A percentile compares a stretch with the other conserved stretches of the same genome.
These are phyloP conservation scores for Melanaphis sacchari DNA, from an alignment of 1,140 invertebrate species.

Conservation along the genomic window DNA sequence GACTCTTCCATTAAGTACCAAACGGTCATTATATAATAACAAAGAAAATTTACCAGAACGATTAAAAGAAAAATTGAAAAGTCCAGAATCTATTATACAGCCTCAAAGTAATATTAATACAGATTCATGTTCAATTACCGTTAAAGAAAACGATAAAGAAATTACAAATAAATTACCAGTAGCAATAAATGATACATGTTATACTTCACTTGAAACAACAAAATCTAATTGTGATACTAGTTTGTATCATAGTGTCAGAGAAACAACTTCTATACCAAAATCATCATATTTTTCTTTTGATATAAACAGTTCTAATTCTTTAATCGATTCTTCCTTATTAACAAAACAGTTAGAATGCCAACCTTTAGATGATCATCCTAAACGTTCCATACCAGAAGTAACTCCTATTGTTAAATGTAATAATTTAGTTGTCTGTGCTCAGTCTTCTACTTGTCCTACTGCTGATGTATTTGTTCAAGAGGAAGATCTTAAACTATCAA, in stretches of 20 bases:
- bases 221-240: slow-evolving; percentile 39
- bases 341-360: neutral
- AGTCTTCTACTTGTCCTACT: slow-evolving; percentile 11
- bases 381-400: neutral
- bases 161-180: neutral
- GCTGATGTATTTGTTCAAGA: slow-evolving; percentile 3
- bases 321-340: slow-evolving; percentile 19
- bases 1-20: slow-evolving; percentile 19
- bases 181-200: neutral
- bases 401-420: slow-evolving; percentile 31
- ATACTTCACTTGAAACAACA: slow-evolving; percentile 42
- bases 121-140: neutral
- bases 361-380: neutral
- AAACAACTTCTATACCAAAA: slow-evolving; percentile 10
- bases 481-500: slow-evolving; percentile 27
- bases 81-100: neutral
- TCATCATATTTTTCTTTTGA: slow-evolving; percentile 8
- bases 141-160: neutral
- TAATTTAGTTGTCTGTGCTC: slow-evolving; percentile 14
- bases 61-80: neutral
- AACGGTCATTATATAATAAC: slow-evolving; percentile 21
- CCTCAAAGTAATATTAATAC: neutral
- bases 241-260: slow-evolving; percentile 55
- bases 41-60: slow-evolving; percentile 34
- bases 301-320: neutral